Base-by-base conservation (phyloP, 1,140 invertebrate species). In the Drosophila bocqueti region DNA sequence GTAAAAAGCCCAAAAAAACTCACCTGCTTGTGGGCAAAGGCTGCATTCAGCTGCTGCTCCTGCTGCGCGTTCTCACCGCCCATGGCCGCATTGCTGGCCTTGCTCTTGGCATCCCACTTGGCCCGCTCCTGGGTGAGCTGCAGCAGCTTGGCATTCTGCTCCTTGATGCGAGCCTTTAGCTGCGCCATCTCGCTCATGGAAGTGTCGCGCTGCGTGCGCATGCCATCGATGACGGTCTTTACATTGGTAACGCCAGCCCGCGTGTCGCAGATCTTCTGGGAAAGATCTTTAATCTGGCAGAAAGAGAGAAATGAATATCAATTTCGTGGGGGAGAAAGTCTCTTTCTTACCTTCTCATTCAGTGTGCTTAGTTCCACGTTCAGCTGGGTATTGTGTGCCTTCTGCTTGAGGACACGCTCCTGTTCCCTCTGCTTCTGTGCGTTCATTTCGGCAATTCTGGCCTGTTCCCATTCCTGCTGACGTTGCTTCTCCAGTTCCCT, bases 401-500 rank as follows among this genome's bases (percentile, higher is more conserved):
- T 98, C 3, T 99, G 94, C 85, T 97, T 96, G 4, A 98, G 94
- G 1, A 99, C 96, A 76, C 96, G 96, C 87, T 98, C 97, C 92
- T 98, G 97, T 89, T 98, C 97, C 64, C 96, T 96, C 77, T 98
- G 96, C 60, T 97, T 94, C 84, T 98, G 96, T 49, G 96, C 94
- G 93, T 98, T 96, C 60, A 98, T 94, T 93, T 98, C 97, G 64
- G 97, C 95, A 42, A 96, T 96, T 91, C 98, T 95, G 91, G 99
- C 97, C 90, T 96, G 97, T 93, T 99, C 99, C 98, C 98, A 99
- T 94, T 99, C 98, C 68, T 98, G 94, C 85, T 99, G 97, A 47
- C 98, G 95, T 89, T 99, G 98, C 69, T 98, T 95, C 92, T 99
- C 98, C 95, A 99, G 96, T 94, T 99, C 98, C 93, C 96, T 96